A percentile compares a stretch with the other conserved stretches of the same genome.
phyloP scores from a whole-genome alignment of 2,888 invertebrate genomes.

The Drosophila mimetica region DNA sequence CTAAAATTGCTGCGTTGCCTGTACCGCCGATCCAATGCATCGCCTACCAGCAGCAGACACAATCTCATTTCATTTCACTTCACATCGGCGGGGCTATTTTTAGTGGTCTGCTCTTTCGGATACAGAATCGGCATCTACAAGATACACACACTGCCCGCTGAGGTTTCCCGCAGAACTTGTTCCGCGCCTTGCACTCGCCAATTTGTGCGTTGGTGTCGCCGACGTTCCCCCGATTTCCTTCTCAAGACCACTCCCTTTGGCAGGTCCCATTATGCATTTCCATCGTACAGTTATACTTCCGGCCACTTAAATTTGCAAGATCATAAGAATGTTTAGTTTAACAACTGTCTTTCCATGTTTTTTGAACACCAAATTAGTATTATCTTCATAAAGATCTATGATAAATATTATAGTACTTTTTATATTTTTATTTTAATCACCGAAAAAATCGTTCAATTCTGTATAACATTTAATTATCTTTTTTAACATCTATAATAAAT shows the following conservation, averaged over 20 bases:
- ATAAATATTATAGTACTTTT: no score
- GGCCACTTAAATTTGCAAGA: no score
- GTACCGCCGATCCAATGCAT: slow-evolving; percentile 63
- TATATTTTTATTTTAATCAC: no score
- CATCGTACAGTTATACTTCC: slow-evolving; percentile 26
- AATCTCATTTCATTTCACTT: slow-evolving; percentile 74
- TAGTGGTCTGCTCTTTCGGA: slow-evolving; percentile 56
- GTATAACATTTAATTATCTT: no score
- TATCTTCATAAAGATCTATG: no score
- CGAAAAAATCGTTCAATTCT: no score
- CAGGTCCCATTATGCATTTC: slow-evolving; percentile 35
- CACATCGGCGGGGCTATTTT: slow-evolving; percentile 64
- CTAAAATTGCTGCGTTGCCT: slow-evolving; percentile 71
- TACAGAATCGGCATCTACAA: slow-evolving; percentile 41
- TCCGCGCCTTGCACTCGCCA: slow-evolving; percentile 58
- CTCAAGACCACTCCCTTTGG: slow-evolving; percentile 4
- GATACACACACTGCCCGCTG: slow-evolving; percentile 32
- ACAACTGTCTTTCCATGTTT: no score
- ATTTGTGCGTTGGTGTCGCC: slow-evolving; percentile 46
- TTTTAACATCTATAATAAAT: no score
- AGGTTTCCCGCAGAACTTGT: slow-evolving; percentile 61
- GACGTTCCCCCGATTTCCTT: slow-evolving; percentile 30
- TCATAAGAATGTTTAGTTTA: no score
- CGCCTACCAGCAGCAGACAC: slow-evolving; percentile 46
- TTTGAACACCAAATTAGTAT: no score